phyloP scores from a whole-genome alignment of 2,113 vertebrate genomes.

The Odocoileus hemionus region DNA sequence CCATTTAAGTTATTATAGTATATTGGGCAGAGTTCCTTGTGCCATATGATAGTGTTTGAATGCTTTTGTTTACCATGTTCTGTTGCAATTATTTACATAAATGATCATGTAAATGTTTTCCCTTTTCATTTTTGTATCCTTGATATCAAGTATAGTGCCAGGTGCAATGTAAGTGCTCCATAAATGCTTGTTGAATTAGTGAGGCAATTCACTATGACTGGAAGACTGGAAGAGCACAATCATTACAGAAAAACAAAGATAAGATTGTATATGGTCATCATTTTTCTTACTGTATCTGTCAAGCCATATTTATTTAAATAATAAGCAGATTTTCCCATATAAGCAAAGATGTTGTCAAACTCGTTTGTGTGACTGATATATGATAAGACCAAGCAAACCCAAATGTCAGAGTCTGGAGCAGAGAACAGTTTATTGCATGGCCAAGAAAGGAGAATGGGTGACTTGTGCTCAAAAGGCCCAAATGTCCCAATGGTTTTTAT shows the following conservation, averaged over 20 bases:
- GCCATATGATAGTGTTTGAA: neutral
- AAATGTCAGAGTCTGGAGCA: neutral
- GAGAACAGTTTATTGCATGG: neutral
- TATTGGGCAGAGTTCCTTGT: neutral
- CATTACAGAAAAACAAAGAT: neutral
- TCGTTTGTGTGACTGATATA: neutral
- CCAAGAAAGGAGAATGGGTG: neutral
- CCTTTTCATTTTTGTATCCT: neutral
- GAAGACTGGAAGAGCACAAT: neutral
- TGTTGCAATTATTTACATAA: neutral
- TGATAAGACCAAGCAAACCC: neutral
- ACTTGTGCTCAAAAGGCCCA: neutral
- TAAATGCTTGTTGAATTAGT: conserved; percentile 33
- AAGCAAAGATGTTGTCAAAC: neutral
- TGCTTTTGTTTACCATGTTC: neutral
- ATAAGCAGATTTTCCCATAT: neutral
- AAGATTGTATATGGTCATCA: neutral
- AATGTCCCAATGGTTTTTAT: neutral
- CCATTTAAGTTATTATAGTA: neutral
- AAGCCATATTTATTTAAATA: neutral
- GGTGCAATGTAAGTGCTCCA: neutral
- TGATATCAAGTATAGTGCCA: neutral
- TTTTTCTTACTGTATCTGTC: neutral
- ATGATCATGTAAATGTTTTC: neutral
- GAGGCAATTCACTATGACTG: neutral